Evolutionary conservation across 2,888 invertebrate genomes (phyloP), one percentile per base, ranked within the genome.

Genomic region (Dyspetes luteomarginatus): DNA sequence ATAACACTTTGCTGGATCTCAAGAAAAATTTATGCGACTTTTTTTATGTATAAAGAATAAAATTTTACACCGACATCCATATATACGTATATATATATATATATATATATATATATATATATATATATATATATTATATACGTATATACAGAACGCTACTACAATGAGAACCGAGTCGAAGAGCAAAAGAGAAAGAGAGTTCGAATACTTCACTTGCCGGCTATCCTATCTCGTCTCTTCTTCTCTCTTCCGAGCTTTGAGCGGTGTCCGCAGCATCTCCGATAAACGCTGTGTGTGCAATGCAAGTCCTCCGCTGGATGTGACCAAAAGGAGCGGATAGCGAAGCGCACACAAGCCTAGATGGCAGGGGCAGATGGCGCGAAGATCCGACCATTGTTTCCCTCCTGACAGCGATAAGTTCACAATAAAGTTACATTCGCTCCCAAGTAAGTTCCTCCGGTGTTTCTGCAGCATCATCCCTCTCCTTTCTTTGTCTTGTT

Each of bases 381-480:
- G 88, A 89, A 89, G 87, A 88, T 88, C 87, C 84, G 84, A 82
- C 90, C 89, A 90, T 90, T 90, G 90, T 90, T 90, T 89, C 87
- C 88, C 85, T 88, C 85, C 87, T 90, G 90, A 90, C 90, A 90
- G 90, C 90, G 90, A 91, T 91, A 91, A 90, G 89, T 91, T 91
- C 87, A 90, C 90, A 91, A 91, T 91, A 91, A 91, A 91, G 91
- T 91, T 91, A 90, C 90, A 90, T 90, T 90, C 89, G 89, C 90
- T 89, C 87, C 88, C 87, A 89, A 89, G 88, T 88, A 86, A 87
- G 86, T 85, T 85, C 82, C 84, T 85, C 83, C 69, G 81, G 55
- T 62, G 58, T 71, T 64, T 62, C 71, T 60, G 60, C 22, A 19
- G n/a, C 24, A 50, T 17, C 19, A 55, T 58, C 78, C n/a, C n/a